Evolutionary conservation across 2,113 vertebrate species (phyloP), one percentile per base, ranked within the genome.

Genomic region (Corythaeola cristata): DNA sequence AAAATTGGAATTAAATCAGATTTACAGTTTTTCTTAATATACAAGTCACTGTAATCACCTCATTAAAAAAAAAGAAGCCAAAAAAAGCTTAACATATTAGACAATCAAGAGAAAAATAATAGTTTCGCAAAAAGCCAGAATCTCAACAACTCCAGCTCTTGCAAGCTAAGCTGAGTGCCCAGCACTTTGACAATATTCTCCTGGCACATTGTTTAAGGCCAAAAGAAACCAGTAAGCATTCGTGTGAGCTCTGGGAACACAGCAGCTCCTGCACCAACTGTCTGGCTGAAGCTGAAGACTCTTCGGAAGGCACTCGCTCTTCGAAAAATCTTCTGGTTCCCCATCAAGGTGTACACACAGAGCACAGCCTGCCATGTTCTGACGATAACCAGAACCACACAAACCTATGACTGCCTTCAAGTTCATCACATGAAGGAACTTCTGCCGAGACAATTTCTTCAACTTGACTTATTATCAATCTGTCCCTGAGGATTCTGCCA

Each of bases 201-300:
- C 55, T 49, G 35, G 16, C 52, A 66, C 28, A 10, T n/a, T 47
- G 37, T 18, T 67, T 44, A 73, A 80, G 63, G 87, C 72, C 68
- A 69, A 49, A 37, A 85, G 66, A 88, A 96, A 68, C 2, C 23
- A 76, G 32, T 6, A 56, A 66, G 50, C 5, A 10, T 37, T 52
- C 2, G 5, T 53, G 37, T 0, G 0, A 77, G 16, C 67, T 52
- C 71, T 52, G 26, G 59, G 44, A 95, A 76, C 0, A 1, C 47
- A 85, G 72, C 44, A 87, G 64, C 62, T 85, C 69, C 64, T 58
- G 49, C 37, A 67, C 19, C 35, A 47, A 26, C 63, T 3, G 0
- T 37, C 68, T 45, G 53, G 5, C 64, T 77, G 50, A 58, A 77
- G 60, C 45, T 6, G 4, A 26, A 20, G 60, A 59, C n/a, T 69